Base-by-base conservation (phyloP, 2,113 vertebrate genomes). In the Lethenteron reissneri region DNA sequence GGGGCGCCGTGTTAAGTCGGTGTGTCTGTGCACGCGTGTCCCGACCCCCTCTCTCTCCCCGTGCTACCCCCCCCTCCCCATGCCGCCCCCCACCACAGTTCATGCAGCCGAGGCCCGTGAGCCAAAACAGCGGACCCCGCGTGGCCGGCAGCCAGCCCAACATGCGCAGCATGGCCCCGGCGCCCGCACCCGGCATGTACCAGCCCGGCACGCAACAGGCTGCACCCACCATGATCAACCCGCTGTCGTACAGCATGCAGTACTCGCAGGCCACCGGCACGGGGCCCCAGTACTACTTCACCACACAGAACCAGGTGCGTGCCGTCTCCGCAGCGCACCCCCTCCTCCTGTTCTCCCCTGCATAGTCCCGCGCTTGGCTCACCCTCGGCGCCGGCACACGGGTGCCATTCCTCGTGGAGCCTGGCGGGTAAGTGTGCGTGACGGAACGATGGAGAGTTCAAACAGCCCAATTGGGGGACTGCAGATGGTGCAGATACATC, bases 81-180 rank as follows among this genome's bases (percentile, higher is more conserved):
- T 68, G 25, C 25, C 25, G 64, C 25, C 25, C 64, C 64, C 64
- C 64, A n/a, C 25, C 64, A n/a, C 25, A 68, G 64, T 68, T 68
- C 64, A 68, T 68, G 64, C 64, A 68, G 64, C 64, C 64, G 25
- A n/a, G 64, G n/a, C n/a, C 64, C n/a, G n/a, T 68, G 64, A n/a
- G n/a, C n/a, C 64, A 68, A 68, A 68, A 68, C 64, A 68, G 64
- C 25, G 64, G 64, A 10, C n/a, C 64, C 8, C 64, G 64, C 10
- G 64, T 68, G 9, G n/a, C 64, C 25, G 64, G 64, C 25, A 68
- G n/a, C n/a, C 64, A 68, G 64, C 64, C n/a, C n/a, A n/a, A 68
- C n/a, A n/a, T 68, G 64, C 64, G 64, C 25, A 25, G 64, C n/a
- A 68, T 68, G 9, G n/a, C n/a, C n/a, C n/a, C 64, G 10, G 64